Evolutionary conservation across 2,797 vertebrate species (phyloP), one percentile per base, ranked within the genome.

Genomic region (Lithobates sylvaticus): DNA sequence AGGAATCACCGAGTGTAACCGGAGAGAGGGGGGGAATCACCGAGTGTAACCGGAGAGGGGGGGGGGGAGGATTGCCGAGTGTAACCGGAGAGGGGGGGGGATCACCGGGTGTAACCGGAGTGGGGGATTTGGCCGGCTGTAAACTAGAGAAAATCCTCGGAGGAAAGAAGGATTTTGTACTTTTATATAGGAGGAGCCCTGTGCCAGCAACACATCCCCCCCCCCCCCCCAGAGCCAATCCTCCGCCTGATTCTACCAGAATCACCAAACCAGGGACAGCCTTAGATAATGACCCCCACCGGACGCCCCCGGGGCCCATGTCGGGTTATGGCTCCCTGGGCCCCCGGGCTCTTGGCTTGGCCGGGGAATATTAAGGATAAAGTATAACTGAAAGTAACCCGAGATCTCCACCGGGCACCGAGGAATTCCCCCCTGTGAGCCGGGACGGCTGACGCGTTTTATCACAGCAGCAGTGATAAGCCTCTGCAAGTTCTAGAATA

Each of bases 351-450:
- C 8, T 79, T 78, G 88, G 89, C 88, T 81, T 83, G 81, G 87
- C 90, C 86, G 58, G 61, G 61, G 89, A 88, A 89, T 85, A 72
- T 72, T 67, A 64, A 83, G 85, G 87, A 88, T 70, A 87, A 73
- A 84, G 61, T 10, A 88, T 84, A 87, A 88, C 65, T 90, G 67
- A 50, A 70, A 86, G 76, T 73, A 84, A 84, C 75, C 32, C 16
- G 71, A 78, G 50, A 72, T 84, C 21, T 10, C 39, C 39, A 39
- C 8, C 9, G 58, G 47, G 27, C 70, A 42, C n/a, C 39, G 3
- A 50, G 15, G 73, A 32, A 84, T 78, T 65, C 73, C 58, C 58
- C 58, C 16, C 9, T n/a, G 4, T 1, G 16, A 44, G 16, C 15
- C 32, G 1, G 44, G 78, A 32, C 34, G n/a, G 27, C 21, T n/a